Evolutionary conservation across 2,888 invertebrate species (phyloP), one percentile per base, ranked within the genome.

Genomic region (Scaeva pyrastri): DNA sequence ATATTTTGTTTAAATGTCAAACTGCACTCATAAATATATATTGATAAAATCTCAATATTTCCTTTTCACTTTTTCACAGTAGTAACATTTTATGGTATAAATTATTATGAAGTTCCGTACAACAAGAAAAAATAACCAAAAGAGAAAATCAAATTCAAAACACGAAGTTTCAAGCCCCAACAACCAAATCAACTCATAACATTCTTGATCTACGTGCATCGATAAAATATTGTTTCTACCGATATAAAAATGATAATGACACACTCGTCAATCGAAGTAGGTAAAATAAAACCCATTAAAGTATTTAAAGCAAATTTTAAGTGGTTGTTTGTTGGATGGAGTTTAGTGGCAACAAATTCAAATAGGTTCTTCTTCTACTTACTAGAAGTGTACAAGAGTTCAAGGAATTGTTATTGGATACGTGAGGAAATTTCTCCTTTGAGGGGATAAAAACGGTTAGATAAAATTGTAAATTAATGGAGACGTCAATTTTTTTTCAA

Each of bases 301-400:
- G 64, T 74, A 66, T 82, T 82, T 77, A 82, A 77, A 60, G 77
- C 77, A 82, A 82, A 77, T 82, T 82, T 66, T 72, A 58, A 12
- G 55, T 55, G 12, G 45, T 36, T 52, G 71, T 70, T 64, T 62
- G 75, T 41, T 64, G 58, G 58, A 82, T n/a, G 55, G 26, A 31
- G 3, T 7, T 5, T 31, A 52, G 52, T 26, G 8, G 23, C 14
- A 56, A 31, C 16, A 6, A 26, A 52, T 21, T 31, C 31, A 31
- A 31, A 26, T 52, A 16, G 26, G 55, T 8, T n/a, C 23, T 55
- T n/a, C n/a, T 23, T 55, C 26, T 26, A 39, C 14, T 39, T 39
- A n/a, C n/a, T n/a, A n/a, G n/a, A n/a, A 23, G 6, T 0, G 8
- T 23, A 52, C 26, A 52, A 52, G 77, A 73, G 66, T 82, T 82